Base-by-base conservation (phyloP, 2,797 vertebrate species). In the Lepus oiostolus region DNA sequence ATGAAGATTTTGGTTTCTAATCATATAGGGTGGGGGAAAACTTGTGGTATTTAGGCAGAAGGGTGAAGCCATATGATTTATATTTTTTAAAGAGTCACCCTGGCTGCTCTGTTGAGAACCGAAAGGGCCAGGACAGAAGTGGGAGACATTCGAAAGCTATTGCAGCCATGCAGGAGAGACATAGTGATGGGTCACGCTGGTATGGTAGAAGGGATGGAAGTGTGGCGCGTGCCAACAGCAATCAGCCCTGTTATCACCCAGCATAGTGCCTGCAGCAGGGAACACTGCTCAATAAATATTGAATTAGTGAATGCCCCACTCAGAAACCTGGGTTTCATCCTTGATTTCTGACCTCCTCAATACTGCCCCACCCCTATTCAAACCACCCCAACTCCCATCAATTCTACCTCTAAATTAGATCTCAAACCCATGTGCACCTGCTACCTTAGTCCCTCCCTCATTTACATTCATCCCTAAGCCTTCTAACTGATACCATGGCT, bases 1-100 rank as follows among this genome's bases (percentile, higher is more conserved):
- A 16, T 74, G 54, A 86, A 82, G 88, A 75, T 81, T 93, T 38
- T 24, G 26, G 54, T n/a, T 87, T 80, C 88, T 71, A 7, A 24
- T 58, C 74, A 32, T 1, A 12, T 47, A 28, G 4, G 14, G 28
- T 58, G 21, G 65, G 38, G 32, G 52, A 42, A 62, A 47, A 19
- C 54, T 54, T 68, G 58, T 0, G 5, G 24, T 75, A 17, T 81
- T 75, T 42, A 75, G 68, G 62, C 32, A 81, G 30, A 75, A 38
- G 21, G 38, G 35, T 30, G 32, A 75, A 24, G 21, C 21, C 16
- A 13, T 30, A 72, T 75, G 52, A 32, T 67, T 76, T 85, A 28
- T 9, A 79, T 42, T 50, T 76, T 60, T 17, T 26, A 65, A 50
- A 63, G 21, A 22, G 6, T 75, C 82, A 42, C 52, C 35, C 90